Evolutionary conservation across 2,797 vertebrate genomes (phyloP).

Genomic region (Sylvia borin): DNA sequence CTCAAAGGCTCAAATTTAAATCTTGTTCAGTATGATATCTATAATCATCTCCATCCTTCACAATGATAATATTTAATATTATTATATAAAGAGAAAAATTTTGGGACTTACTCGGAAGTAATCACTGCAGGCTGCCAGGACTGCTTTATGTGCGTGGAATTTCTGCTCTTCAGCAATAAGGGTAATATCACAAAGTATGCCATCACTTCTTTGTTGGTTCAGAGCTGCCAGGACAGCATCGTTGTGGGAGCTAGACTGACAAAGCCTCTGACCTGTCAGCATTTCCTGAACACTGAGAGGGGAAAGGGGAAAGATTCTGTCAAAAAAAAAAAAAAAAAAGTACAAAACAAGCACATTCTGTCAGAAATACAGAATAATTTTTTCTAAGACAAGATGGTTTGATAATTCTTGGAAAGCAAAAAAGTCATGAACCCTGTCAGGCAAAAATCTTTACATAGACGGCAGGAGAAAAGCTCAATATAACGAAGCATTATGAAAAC

Average conservation of each 20-base stretch:
- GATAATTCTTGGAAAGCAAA: background rate
- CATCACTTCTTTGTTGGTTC: slow-evolving; percentile 96
- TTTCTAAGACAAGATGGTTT: background rate
- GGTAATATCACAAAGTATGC: slow-evolving; percentile 93
- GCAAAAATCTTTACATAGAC: background rate
- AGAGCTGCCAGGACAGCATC: slow-evolving; percentile 91
- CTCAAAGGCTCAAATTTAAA: background rate
- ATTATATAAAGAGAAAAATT: background rate
- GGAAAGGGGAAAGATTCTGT: slow-evolving; percentile 7
- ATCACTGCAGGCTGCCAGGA: slow-evolving; percentile 95
- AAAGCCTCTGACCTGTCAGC: slow-evolving; percentile 96
- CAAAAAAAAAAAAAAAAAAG: background rate
- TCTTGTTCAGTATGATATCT: background rate
- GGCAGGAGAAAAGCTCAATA: background rate
- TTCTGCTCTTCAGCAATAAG: slow-evolving; percentile 95
- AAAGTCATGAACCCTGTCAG: background rate
- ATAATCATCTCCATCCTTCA: background rate
- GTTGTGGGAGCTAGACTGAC: slow-evolving; percentile 95
- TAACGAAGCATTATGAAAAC: background rate
- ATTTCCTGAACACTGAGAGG: slow-evolving; percentile 86
- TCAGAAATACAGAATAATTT: background rate
- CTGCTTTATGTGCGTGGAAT: slow-evolving; percentile 95
- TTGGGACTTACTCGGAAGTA: slow-evolving; percentile 92
- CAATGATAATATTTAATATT: background rate
- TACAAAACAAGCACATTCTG: background rate